Percentiles rank a stretch among this genome's conserved stretches.
Conservation (phyloP, 2,113 vertebrate genomes). For the Oreochromis tanganicae region DNA sequence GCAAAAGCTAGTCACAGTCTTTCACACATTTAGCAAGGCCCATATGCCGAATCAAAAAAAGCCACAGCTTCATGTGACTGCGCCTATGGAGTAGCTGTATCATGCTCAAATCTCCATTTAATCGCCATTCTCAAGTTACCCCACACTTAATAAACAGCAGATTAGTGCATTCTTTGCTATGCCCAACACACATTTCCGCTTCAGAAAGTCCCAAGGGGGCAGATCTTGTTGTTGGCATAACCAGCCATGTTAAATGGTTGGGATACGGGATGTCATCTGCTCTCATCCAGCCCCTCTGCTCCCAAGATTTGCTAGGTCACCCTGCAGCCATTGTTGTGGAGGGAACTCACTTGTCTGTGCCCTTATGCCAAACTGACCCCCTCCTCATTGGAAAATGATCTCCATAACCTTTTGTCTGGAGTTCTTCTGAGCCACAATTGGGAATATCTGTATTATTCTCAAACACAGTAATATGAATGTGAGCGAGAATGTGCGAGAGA, state of each 20-base stretch:
- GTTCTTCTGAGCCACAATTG: slow-evolving; percentile 49
- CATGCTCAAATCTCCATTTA: slow-evolving; percentile 90
- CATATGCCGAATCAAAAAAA: slow-evolving; percentile 70
- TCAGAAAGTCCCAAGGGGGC: slow-evolving; percentile 76
- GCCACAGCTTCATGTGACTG: slow-evolving; percentile 65
- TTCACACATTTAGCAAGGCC: slow-evolving; percentile 71
- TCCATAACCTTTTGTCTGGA: slow-evolving; percentile 64
- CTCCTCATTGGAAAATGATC: slow-evolving; percentile 64
- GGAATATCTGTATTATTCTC: slow-evolving; percentile 50
- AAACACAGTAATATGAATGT: neutral
- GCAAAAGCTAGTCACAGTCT: slow-evolving; percentile 63
- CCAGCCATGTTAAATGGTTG: slow-evolving; percentile 78
- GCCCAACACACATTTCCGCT: slow-evolving; percentile 83
- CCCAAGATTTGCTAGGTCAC: slow-evolving; percentile 35
- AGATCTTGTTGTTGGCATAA: slow-evolving; percentile 76
- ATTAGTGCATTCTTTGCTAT: slow-evolving; percentile 87
- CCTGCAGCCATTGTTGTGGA: slow-evolving; percentile 33
- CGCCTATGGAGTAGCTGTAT: slow-evolving; percentile 66
- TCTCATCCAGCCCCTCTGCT: slow-evolving; percentile 55
- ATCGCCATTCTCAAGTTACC: slow-evolving; percentile 90
- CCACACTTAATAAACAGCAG: slow-evolving; percentile 93
- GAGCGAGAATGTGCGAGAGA: neutral
- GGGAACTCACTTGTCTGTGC: slow-evolving; percentile 8
- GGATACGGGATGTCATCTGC: slow-evolving; percentile 77
- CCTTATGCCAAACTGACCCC: slow-evolving; percentile 50